These are phyloP conservation scores for Paramisgurnus dabryanus DNA, from an alignment of 2,113 vertebrate genomes.

Conservation along the genomic window DNA sequence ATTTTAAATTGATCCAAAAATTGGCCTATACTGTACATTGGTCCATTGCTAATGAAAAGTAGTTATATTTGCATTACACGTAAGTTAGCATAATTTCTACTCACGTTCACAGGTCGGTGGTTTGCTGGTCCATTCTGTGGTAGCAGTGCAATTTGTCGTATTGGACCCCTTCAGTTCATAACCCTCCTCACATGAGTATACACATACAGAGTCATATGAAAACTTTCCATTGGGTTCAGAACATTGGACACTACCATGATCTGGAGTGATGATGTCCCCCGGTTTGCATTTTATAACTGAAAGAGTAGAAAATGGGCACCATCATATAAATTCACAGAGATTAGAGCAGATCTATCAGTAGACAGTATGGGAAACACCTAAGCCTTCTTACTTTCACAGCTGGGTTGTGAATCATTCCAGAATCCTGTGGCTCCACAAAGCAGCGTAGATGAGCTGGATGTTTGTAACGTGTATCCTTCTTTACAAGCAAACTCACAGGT, in stretches of 20 bases:
- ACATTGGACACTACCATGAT: constrained; percentile 66
- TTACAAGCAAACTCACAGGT: constrained; percentile 67
- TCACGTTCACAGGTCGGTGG: constrained; percentile 79
- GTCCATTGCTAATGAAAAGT: no score
- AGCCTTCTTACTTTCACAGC: constrained; percentile 47
- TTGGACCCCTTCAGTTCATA: constrained; percentile 63
- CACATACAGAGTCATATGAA: constrained; percentile 70
- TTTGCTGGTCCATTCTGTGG: constrained; percentile 71
- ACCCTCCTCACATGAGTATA: constrained; percentile 78
- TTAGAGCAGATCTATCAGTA: no score
- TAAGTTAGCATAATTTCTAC: constrained; percentile 33
- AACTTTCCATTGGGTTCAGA: constrained; percentile 62
- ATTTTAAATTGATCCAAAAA: no score
- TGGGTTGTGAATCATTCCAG: constrained; percentile 65
- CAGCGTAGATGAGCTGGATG: constrained; percentile 49
- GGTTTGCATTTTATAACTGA: constrained; percentile 57
- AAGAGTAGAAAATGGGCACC: no score
- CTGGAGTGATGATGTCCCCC: constrained; percentile 46
- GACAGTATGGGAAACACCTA: no score
- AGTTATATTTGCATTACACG: no score
- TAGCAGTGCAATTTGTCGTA: constrained; percentile 65
- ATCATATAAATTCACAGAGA: no score
- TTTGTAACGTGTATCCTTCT: constrained; percentile 60
- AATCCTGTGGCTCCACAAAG: constrained; percentile 60
- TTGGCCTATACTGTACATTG: no score